Conservation (phyloP, 2,888 invertebrate genomes). For the Macrophya alboannulata region DNA sequence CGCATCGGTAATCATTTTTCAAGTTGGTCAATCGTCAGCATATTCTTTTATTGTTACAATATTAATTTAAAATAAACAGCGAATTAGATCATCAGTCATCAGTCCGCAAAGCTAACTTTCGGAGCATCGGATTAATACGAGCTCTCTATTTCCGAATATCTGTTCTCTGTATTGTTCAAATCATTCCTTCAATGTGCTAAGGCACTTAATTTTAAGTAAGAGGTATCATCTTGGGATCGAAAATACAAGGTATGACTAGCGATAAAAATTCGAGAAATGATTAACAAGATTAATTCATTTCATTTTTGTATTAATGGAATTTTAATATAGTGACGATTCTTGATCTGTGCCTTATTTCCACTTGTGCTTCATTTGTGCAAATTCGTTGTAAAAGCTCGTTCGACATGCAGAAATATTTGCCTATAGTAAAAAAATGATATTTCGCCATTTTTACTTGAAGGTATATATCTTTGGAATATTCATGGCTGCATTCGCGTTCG, state of each 20-base stretch:
- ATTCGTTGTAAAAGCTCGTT: neutral
- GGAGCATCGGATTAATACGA: neutral
- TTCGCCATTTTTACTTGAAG: neutral
- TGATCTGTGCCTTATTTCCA: neutral
- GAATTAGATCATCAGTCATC: conserved; percentile 15
- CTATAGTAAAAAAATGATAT: too few species aligned
- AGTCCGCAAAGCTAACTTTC: conserved; percentile 7
- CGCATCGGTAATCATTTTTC: conserved; percentile 37
- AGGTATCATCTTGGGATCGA: neutral
- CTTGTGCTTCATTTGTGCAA: neutral
- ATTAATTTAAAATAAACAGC: neutral
- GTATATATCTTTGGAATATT: neutral
- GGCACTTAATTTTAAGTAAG: neutral
- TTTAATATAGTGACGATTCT: neutral
- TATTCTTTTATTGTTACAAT: neutral
- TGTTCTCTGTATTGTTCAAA: neutral
- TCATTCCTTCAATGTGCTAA: neutral
- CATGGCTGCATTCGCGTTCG: neutral
- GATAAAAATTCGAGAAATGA: conserved; percentile 4
- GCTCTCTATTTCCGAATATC: neutral
- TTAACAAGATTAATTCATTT: neutral
- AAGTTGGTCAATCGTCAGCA: conserved; percentile 50
- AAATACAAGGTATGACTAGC: neutral
- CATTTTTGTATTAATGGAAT: neutral
- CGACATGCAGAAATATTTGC: neutral